These are phyloP conservation scores for Drosophila carrolli DNA, from an alignment of 1,140 invertebrate genomes.

Conservation along the genomic window DNA sequence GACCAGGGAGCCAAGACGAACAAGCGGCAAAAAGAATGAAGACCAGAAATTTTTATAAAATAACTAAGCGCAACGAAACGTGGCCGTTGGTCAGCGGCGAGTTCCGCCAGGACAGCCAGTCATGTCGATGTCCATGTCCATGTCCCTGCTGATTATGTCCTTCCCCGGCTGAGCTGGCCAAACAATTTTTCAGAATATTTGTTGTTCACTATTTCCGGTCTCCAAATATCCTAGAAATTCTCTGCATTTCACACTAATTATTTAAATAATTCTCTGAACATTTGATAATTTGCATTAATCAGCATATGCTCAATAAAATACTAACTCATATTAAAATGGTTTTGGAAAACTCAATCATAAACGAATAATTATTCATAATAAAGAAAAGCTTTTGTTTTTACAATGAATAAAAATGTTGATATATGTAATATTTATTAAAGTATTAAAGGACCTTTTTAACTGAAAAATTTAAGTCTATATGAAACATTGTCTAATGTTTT, in stretches of 20 bases:
- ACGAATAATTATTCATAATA: too few relatives aligned
- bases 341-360: too few relatives aligned
- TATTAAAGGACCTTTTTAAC: too few relatives aligned
- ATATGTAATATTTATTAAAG: too few relatives aligned
- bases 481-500: too few relatives aligned
- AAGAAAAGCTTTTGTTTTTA: too few relatives aligned
- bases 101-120: slow-evolving; percentile 18
- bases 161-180: background rate
- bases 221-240: slow-evolving; percentile 41
- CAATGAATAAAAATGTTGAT: too few relatives aligned
- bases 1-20: slow-evolving; percentile 26
- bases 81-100: slow-evolving; percentile 66
- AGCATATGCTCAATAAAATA: background rate
- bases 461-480: too few relatives aligned
- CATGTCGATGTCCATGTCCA: slow-evolving; percentile 46
- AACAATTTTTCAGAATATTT: slow-evolving; percentile 33
- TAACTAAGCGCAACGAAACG: slow-evolving; percentile 81
- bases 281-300: background rate
- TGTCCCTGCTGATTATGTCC: slow-evolving; percentile 62
- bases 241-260: background rate
- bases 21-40: slow-evolving; percentile 35
- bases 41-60: slow-evolving; percentile 63
- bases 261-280: background rate
- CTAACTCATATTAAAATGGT: too few relatives aligned
- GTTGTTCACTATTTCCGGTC: slow-evolving; percentile 39